Evolutionary conservation across 2,797 vertebrate genomes (phyloP), one percentile per base, ranked within the genome.

Genomic region (Sphenodon punctatus): DNA sequence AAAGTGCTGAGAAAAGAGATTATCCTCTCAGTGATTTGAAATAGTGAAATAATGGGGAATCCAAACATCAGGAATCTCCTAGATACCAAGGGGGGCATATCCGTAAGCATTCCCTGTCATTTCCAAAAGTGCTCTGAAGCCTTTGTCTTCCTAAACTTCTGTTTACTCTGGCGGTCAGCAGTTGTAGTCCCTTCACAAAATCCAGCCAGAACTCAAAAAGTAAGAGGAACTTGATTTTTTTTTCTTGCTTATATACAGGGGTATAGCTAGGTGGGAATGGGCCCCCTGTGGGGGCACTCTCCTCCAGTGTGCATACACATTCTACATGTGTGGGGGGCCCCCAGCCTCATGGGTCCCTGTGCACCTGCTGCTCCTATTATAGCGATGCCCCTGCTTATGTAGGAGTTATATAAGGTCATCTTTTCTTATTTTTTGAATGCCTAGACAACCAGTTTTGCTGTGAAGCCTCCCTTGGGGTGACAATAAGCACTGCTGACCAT

Each of bases 401-500:
- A n/a, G n/a, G n/a, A n/a, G n/a, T n/a, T n/a, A n/a, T n/a, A 78
- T 73, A 17, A 88, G 80, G 76, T 78, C 79, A 80, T 90, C 80
- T 89, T 90, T 89, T 80, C 82, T 92, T 90, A 88, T 87, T 56
- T 88, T 90, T 68, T 90, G 80, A 85, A 81, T 86, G 66, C 83
- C 36, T 30, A 86, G 90, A 88, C 89, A 92, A 91, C 90, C 88
- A 92, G 89, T 88, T 91, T 90, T 91, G 41, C 78, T 85, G 89
- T 85, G 91, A 92, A 90, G 82, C 88, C 87, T 93, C 92, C 90
- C 92, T 89, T 89, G 87, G 89, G 90, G 87, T 93, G 92, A 93
- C 86, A 92, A 88, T 90, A 89, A 92, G 89, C 88, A 42, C 87
- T 92, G 92, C 92, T 82, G 91, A 89, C 93, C 92, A 93, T 89